These are phyloP conservation scores for Phyllotreta striolata DNA, from an alignment of 2,888 invertebrate species.

Conservation along the genomic window DNA sequence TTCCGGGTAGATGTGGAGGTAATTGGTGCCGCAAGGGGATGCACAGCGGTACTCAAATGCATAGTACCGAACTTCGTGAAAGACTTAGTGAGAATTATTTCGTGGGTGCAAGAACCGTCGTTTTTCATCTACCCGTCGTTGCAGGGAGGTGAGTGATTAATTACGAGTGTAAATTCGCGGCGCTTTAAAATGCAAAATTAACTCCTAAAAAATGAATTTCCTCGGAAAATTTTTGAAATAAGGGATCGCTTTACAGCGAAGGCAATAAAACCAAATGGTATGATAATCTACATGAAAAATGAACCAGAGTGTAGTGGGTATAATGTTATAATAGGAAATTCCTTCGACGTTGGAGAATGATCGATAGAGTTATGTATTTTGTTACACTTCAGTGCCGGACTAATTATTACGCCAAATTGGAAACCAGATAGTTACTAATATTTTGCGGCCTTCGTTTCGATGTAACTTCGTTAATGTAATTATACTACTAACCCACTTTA, in stretches of 20 bases:
- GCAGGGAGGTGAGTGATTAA: conserved; percentile 71
- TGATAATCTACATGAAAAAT: conserved; percentile 17
- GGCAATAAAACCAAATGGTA: conserved; percentile 10
- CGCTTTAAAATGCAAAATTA: background rate
- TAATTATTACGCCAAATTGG: conserved; percentile 15
- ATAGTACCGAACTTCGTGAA: conserved; percentile 77
- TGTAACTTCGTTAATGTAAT: conserved; percentile 1
- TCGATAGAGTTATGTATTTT: conserved; percentile 12
- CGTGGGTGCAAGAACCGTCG: conserved; percentile 78
- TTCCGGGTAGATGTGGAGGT: conserved; percentile 78
- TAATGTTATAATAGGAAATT: conserved; percentile 12
- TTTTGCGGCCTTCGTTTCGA: conserved; percentile 4
- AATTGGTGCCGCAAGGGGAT: conserved; percentile 73
- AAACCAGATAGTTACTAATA: conserved; percentile 19
- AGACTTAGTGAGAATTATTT: conserved; percentile 76
- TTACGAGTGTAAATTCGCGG: background rate
- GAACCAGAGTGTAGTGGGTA: conserved; percentile 8
- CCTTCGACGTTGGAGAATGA: conserved; percentile 6
- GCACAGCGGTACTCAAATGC: conserved; percentile 76
- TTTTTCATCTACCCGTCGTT: conserved; percentile 78
- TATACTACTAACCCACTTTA: conserved; percentile 6
- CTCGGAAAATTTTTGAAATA: background rate
- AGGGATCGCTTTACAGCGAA: conserved; percentile 4
- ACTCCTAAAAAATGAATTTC: conserved; percentile 5
- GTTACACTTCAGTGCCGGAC: conserved; percentile 1